A percentile compares a stretch with the other conserved stretches of the same genome.
Evolutionary conservation across 2,888 invertebrate species (phyloP).

Genomic region (Timema podura): DNA sequence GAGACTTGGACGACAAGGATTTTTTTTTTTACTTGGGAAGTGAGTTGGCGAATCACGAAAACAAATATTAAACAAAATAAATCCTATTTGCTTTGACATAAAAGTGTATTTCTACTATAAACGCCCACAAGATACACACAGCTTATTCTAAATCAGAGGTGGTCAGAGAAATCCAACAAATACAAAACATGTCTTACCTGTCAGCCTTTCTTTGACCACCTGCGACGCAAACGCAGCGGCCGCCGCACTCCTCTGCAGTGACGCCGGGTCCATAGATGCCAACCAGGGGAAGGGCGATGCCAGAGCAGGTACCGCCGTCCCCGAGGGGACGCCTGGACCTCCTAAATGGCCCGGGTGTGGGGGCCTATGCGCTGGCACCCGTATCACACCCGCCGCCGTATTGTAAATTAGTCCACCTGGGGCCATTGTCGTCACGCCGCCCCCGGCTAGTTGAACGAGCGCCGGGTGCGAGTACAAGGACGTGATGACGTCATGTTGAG

Average conservation of each 20-base stretch:
- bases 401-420: conserved; percentile 30
- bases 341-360: conserved; percentile 58
- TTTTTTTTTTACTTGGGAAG: too few relatives aligned
- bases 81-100: too few relatives aligned
- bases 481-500: conserved; percentile 24
- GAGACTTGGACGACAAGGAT: too few relatives aligned
- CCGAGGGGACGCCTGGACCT: conserved; percentile 47
- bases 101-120: too few relatives aligned
- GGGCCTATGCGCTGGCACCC: conserved; percentile 61
- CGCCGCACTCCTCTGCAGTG: conserved; percentile 37
- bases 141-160: too few relatives aligned
- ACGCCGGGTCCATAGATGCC: conserved; percentile 57
- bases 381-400: conserved; percentile 39
- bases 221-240: conserved; percentile 71
- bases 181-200: conserved; percentile 69
- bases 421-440: conserved; percentile 21
- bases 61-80: too few relatives aligned
- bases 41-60: too few relatives aligned
- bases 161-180: too few relatives aligned
- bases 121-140: too few relatives aligned
- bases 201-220: conserved; percentile 76
- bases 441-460: conserved; percentile 23
- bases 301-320: conserved; percentile 56
- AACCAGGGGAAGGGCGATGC: conserved; percentile 48
- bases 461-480: conserved; percentile 30